Conservation (phyloP, 2,113 vertebrate species). For the Sorex fumeus region DNA sequence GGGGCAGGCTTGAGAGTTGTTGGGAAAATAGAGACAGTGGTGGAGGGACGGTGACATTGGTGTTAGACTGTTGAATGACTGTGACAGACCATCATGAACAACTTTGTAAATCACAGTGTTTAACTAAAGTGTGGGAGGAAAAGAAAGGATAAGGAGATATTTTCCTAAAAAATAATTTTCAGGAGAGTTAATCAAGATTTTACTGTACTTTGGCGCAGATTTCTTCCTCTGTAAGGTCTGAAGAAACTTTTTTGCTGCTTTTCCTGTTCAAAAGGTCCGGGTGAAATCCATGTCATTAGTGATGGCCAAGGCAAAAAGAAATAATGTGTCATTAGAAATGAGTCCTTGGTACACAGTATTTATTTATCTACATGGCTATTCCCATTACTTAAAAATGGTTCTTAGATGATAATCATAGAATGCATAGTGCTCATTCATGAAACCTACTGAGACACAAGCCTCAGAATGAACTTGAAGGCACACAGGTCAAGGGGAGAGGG, state of each 20-base stretch:
- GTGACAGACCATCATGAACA: too few relatives aligned
- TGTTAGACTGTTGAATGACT: too few relatives aligned
- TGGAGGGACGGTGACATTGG: too few relatives aligned
- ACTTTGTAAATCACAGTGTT: too few relatives aligned
- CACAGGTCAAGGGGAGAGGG: too few relatives aligned
- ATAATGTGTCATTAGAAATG: constrained; percentile 34
- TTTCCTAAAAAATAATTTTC: neutral
- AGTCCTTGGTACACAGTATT: neutral
- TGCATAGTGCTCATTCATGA: too few relatives aligned
- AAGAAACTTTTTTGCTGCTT: neutral
- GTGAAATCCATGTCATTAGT: neutral
- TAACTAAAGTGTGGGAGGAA: too few relatives aligned
- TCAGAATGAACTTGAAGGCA: constrained; percentile 11
- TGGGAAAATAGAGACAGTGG: too few relatives aligned
- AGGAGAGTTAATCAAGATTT: constrained; percentile 1
- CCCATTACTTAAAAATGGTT: neutral
- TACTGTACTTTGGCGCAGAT: constrained; percentile 40
- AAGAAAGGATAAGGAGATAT: too few relatives aligned
- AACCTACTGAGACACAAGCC: neutral
- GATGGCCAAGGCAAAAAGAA: constrained; percentile 28
- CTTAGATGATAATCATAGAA: too few relatives aligned
- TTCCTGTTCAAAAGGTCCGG: constrained; percentile 45
- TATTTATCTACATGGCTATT: neutral
- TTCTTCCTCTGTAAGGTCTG: fast-evolving
- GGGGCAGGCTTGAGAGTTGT: too few relatives aligned